Evolutionary conservation across 2,797 vertebrate species (phyloP), one percentile per base, ranked within the genome.

Genomic region (Gorsachius magnificus): DNA sequence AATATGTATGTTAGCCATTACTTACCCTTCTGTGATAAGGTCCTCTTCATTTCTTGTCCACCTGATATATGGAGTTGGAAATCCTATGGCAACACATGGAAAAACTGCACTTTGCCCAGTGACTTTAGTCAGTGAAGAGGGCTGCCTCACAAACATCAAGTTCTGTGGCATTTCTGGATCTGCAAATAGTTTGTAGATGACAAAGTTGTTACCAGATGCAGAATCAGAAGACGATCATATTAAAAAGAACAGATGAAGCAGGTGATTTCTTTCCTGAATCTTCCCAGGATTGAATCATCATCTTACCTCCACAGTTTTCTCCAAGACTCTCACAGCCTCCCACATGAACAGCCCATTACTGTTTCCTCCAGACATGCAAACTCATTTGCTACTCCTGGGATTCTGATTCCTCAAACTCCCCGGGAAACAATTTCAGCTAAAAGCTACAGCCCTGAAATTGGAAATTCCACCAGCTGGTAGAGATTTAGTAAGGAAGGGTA

Each of bases 41-140:
- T 92, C 89, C 45, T 98, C 98, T 82, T 98, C 98, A 46, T 98
- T 98, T 64, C 98, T 96, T 93, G 97, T 98, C 99, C 99, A 99
- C 16, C 96, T 97, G 65, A 99, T 33, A 10, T 83, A 86, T 3
- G 99, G 98, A 3, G 87, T 21, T 15, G 99, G 99, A 96, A 96
- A 98, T 13, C 98, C 99, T 0, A 93, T 64, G 5, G 98, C 98
- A 25, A 98, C 98, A 22, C 99, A 99, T 1, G 99, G 98, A 54
- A 99, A 97, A 83, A 99, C 75, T 1, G 97, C 98, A 4, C 85
- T 98, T 91, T 98, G 97, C 16, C 99, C 99, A 24, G 95, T 60
- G 29, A 97, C 96, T 96, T 97, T 98, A 11, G 94, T 98, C 20
- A 98, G 95, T 0, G 99, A 71, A 21, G 70, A 96, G 4, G 99